Percentiles rank a stretch among this genome's conserved stretches.
Evolutionary conservation across 1,140 invertebrate species (phyloP).

Genomic region (Stegodyphus mimosarum): DNA sequence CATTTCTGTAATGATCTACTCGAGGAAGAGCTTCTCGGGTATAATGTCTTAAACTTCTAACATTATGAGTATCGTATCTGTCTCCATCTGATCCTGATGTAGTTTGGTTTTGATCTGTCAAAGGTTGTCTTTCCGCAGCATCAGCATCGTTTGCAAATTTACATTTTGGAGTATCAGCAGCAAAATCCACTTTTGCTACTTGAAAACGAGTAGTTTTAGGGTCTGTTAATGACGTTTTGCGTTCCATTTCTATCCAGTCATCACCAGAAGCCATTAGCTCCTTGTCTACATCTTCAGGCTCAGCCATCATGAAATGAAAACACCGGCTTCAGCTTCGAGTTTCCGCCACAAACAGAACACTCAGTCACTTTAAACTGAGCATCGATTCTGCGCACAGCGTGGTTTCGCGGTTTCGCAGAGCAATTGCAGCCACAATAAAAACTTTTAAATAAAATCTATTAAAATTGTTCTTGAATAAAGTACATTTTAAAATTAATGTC

Average conservation of each 20-base stretch:
- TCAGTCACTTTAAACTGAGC: not conserved
- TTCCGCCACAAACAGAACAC: constrained; percentile 37
- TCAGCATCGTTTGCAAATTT: constrained; percentile 36
- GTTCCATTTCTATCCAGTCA: constrained; percentile 52
- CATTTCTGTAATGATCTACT: constrained; percentile 93
- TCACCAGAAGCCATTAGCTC: not conserved
- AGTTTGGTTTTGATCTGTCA: constrained; percentile 9
- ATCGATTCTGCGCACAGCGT: constrained; percentile 46
- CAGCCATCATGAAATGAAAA: constrained; percentile 12
- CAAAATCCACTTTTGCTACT: constrained; percentile 67
- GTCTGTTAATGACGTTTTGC: constrained; percentile 30
- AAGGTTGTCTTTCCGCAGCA: constrained; percentile 42
- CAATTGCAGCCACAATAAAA: not conserved
- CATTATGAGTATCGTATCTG: constrained; percentile 78
- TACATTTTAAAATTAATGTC: too few species aligned
- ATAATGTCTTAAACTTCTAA: constrained; percentile 86
- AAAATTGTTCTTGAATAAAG: too few species aligned
- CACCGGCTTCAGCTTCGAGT: constrained; percentile 33
- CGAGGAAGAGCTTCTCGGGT: constrained; percentile 91
- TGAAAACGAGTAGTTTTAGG: constrained; percentile 66
- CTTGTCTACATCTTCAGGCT: constrained; percentile 11
- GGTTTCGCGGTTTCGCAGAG: not conserved
- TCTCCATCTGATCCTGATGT: constrained; percentile 17
- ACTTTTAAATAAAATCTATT: too few species aligned
- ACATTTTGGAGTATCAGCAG: constrained; percentile 34